Evolutionary conservation across 2,113 vertebrate species (phyloP), one percentile per base, ranked within the genome.

Genomic region (Larimichthys crocea): DNA sequence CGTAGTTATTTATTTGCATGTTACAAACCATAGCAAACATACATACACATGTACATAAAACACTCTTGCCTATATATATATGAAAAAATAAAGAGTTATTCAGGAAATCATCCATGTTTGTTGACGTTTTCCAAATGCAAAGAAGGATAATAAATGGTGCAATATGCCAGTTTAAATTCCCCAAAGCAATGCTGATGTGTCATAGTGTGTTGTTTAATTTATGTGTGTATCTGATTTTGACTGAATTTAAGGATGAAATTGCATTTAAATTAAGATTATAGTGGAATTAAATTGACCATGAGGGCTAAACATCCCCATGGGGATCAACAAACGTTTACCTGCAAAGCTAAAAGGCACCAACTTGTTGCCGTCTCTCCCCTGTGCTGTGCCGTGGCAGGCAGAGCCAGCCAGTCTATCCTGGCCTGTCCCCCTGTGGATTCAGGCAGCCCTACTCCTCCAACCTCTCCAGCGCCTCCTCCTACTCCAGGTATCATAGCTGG

Each of bases 361-460:
- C 80, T 89, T 89, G 81, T 86, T 84, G 81, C 82, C 79, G n/a
- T 91, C 53, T 91, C 85, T 86, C 93, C 95, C 84, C 76, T 87
- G 73, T 84, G 89, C 88, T 86, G 83, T 93, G 86, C 89, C 64
- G 81, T 88, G 93, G 94, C 96, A 99, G 98, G 98, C 97, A 97
- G 95, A 97, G 96, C 94, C 98, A 98, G 96, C 96, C 98, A 94
- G 97, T 99, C 95, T 99, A 99, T 95, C 97, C 98, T 20, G 65
- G 26, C 92, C 95, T 99, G 93, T 95, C 97, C 93, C 96, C 98
- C 94, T 99, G 98, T 95, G 97, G 97, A 96, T 99, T 97, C 97
- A 98, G 97, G 92, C 98, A 97, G 95, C 88, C 98, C 91, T 99
- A 97, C 91, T 94, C 96, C 67, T 96, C 97, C 78, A 95, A 96